Percentiles rank a stretch among this genome's conserved stretches.
Conservation (phyloP, 1,140 invertebrate genomes). For the Drosophila sechellia region DNA sequence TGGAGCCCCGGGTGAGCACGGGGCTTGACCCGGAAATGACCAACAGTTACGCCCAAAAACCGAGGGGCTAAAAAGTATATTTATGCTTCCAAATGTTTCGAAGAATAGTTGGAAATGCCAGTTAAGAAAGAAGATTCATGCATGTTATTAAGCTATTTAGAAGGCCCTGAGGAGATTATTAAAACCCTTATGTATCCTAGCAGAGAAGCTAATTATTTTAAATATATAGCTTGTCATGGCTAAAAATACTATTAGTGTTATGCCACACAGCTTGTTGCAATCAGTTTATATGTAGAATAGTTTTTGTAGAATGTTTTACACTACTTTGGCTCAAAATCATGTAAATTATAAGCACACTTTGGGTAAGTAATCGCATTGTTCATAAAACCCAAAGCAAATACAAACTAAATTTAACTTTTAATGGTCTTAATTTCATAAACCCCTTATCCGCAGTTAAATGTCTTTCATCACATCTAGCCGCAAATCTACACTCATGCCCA, state of each 20-base stretch:
- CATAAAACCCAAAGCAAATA: neutral
- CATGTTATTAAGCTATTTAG: slow-evolving; percentile 25
- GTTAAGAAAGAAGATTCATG: neutral
- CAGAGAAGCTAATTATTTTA: neutral
- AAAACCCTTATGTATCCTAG: slow-evolving; percentile 2
- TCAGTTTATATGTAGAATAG: too few species aligned
- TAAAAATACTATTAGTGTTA: neutral
- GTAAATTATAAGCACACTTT: neutral
- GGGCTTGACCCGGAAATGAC: slow-evolving; percentile 43
- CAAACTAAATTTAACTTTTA: neutral
- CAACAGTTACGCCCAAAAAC: slow-evolving; percentile 32
- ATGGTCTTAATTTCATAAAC: neutral
- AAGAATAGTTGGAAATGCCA: slow-evolving; percentile 18
- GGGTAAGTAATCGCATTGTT: neutral
- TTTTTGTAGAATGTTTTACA: too few species aligned
- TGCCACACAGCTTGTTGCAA: too few species aligned
- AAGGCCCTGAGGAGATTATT: neutral
- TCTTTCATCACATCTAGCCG: slow-evolving; percentile 2
- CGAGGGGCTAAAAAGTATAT: neutral
- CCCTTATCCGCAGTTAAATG: slow-evolving; percentile 9
- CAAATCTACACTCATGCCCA: slow-evolving; percentile 16
- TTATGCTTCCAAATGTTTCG: neutral
- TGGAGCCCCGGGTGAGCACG: slow-evolving; percentile 21
- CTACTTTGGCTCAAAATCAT: too few species aligned
- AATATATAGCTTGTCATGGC: neutral